Evolutionary conservation across 1,140 invertebrate genomes (phyloP).

Genomic region (Spodoptera litura): DNA sequence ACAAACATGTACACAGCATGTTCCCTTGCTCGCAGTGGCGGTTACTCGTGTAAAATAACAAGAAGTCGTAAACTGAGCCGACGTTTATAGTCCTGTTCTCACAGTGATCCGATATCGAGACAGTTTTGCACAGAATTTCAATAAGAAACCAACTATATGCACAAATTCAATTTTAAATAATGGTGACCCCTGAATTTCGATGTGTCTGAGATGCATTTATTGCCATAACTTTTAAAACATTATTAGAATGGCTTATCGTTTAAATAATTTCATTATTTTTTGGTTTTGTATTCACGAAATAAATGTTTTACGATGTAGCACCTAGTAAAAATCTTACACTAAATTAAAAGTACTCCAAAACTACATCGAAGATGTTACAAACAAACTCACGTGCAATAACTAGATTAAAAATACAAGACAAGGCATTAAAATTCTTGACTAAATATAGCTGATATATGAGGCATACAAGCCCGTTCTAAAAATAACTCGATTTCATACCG

Average conservation of each 20-base stretch:
- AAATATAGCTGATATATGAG: constrained; percentile 1
- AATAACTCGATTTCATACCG: constrained; percentile 36
- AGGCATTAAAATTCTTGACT: not conserved
- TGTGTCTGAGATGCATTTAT: no score
- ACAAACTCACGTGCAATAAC: no score
- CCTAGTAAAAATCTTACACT: no score
- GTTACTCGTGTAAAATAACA: constrained; percentile 54
- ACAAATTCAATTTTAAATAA: constrained; percentile 15
- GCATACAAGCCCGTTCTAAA: constrained; percentile 26
- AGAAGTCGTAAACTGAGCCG: constrained; percentile 62
- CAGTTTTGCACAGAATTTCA: constrained; percentile 53
- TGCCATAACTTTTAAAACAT: no score
- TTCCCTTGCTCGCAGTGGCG: constrained; percentile 26
- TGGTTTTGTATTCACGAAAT: no score
- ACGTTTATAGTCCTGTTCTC: constrained; percentile 64
- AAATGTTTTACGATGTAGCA: no score
- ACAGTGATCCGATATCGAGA: constrained; percentile 56
- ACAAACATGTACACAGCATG: constrained; percentile 9
- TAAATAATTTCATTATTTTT: no score
- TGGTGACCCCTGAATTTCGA: not conserved
- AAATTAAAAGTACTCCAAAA: no score
- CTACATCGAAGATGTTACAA: not conserved
- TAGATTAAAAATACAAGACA: not conserved
- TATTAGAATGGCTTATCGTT: no score
- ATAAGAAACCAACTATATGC: constrained; percentile 18